These are phyloP conservation scores for Argyrosomus regius DNA, from an alignment of 2,797 vertebrate species.

Conservation along the genomic window DNA sequence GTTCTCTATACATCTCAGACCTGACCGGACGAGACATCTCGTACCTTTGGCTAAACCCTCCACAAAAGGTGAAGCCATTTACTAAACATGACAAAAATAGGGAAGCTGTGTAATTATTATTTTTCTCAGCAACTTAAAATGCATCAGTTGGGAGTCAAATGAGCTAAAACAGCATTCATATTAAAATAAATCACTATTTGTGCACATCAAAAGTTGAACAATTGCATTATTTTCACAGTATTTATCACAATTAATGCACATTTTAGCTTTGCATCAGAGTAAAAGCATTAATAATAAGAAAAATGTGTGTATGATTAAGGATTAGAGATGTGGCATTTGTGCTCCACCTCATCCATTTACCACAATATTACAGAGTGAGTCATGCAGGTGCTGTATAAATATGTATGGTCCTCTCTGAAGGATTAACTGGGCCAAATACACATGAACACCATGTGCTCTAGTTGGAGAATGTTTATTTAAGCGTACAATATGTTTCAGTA, in stretches of 20 bases:
- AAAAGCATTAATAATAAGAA: not conserved
- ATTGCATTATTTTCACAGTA: not conserved
- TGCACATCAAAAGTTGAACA: not conserved
- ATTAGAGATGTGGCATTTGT: not conserved
- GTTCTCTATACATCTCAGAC: conserved; percentile 52
- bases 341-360: conserved; percentile 9
- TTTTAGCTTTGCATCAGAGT: not conserved
- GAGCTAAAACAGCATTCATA: not conserved
- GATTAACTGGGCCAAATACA: conserved; percentile 39
- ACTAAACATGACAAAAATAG: too few species aligned
- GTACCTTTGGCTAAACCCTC: conserved; percentile 19
- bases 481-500: conserved; percentile 36
- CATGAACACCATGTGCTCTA: conserved; percentile 24
- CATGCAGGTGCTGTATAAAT: conserved; percentile 37
- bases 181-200: not conserved
- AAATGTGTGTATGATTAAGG: not conserved
- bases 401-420: not conserved
- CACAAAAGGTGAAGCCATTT: conserved; percentile 1
- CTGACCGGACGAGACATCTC: conserved; percentile 1
- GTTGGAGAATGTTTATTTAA: conserved; percentile 34
- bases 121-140: not conserved
- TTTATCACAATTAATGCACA: not conserved
- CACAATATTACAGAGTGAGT: conserved; percentile 29
- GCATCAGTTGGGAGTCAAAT: not conserved
- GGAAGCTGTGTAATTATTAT: not conserved